Evolutionary conservation across 2,113 vertebrate genomes (phyloP).

Genomic region (Xiphophorus couchianus): DNA sequence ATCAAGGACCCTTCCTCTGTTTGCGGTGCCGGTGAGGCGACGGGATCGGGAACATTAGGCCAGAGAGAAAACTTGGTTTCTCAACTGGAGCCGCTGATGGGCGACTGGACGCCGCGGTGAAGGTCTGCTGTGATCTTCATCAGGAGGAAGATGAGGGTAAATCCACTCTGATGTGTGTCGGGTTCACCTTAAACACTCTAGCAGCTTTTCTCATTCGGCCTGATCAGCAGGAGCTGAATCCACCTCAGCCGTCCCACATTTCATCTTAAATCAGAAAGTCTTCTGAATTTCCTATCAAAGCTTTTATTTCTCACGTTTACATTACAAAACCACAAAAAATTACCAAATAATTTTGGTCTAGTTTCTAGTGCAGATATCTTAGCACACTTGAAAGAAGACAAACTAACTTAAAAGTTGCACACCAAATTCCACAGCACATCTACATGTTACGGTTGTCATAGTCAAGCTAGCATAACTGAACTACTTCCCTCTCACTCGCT

Average conservation of each 20-base stretch:
- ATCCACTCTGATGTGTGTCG: slow-evolving; percentile 15
- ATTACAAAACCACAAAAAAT: no score
- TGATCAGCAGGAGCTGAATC: background rate
- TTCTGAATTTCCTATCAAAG: background rate
- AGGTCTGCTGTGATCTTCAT: background rate
- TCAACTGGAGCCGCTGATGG: background rate
- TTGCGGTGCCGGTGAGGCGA: slow-evolving; percentile 66
- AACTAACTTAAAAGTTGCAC: no score
- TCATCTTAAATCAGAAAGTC: background rate
- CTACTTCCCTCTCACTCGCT: no score
- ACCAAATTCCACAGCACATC: no score
- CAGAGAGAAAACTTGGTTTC: background rate
- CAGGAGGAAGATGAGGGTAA: slow-evolving; percentile 7
- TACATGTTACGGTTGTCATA: no score
- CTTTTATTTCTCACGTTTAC: background rate
- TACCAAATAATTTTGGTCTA: no score
- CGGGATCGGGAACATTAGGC: slow-evolving; percentile 67
- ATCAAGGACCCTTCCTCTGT: slow-evolving; percentile 63
- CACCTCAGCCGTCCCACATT: background rate
- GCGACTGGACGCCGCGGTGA: background rate
- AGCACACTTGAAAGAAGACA: no score
- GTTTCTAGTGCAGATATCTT: no score
- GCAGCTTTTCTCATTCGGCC: slow-evolving; percentile 2
- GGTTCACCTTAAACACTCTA: slow-evolving; percentile 14
- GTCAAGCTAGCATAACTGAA: no score